Evolutionary conservation across 2,888 invertebrate species (phyloP).

Genomic region (Hipparchia semele): DNA sequence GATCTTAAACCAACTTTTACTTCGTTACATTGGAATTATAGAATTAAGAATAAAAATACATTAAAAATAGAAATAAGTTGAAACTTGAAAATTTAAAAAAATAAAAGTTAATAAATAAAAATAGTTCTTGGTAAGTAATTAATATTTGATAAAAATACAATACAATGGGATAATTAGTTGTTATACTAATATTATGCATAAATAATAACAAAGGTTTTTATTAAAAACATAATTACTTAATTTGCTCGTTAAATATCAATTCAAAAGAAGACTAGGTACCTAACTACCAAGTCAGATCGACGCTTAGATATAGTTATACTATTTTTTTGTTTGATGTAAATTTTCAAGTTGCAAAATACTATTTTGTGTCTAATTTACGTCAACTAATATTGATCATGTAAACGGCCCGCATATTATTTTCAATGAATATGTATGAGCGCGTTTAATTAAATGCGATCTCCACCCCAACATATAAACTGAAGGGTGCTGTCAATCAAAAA

Average conservation of each 20-base stretch:
- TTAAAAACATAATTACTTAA: neutral
- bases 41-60: neutral
- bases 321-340: neutral
- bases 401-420: conserved; percentile 8
- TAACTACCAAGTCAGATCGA: neutral
- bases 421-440: conserved; percentile 31
- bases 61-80: conserved; percentile 1
- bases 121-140: neutral
- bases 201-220: neutral
- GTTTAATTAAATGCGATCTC: conserved; percentile 18
- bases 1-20: conserved; percentile 39
- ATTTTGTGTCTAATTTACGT: neutral
- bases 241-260: neutral
- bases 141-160: neutral
- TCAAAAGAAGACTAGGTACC: neutral
- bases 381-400: neutral
- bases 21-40: conserved; percentile 30
- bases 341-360: no score
- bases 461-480: conserved; percentile 25
- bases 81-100: neutral
- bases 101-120: neutral
- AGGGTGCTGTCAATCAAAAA: conserved; percentile 38
- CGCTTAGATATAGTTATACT: neutral
- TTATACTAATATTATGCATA: neutral
- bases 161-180: neutral